Conservation (phyloP, 1,140 invertebrate genomes). For the Propsilocerus akamusi region DNA sequence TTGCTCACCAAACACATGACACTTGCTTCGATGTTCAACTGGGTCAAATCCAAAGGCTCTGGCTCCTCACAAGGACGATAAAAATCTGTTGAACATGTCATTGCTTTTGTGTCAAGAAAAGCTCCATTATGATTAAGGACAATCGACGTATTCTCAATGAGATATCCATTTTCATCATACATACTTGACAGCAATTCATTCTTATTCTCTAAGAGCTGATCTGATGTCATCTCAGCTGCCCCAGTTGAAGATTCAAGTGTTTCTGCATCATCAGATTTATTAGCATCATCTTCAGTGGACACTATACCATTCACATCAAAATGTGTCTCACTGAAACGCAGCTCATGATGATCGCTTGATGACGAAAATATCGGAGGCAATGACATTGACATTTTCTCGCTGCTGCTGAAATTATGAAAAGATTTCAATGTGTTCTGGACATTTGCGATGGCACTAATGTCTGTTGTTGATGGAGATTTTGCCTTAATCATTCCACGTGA, state of each 20-base stretch:
- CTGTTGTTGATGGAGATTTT: constrained; percentile 15
- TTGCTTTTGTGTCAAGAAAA: constrained; percentile 47
- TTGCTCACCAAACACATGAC: constrained; percentile 72
- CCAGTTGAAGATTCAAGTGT: constrained; percentile 16
- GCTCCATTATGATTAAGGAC: constrained; percentile 12
- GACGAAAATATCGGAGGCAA: neutral
- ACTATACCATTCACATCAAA: constrained; percentile 8
- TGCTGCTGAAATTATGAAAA: constrained; percentile 12
- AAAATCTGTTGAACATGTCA: constrained; percentile 53
- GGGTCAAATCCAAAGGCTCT: constrained; percentile 74
- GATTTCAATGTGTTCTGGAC: constrained; percentile 19
- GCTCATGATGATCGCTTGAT: neutral
- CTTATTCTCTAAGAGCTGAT: constrained; percentile 6
- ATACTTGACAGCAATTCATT: constrained; percentile 6
- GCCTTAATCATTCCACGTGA: constrained; percentile 9
- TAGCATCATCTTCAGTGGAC: constrained; percentile 9
- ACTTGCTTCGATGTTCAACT: constrained; percentile 76
- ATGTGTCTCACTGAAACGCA: constrained; percentile 8
- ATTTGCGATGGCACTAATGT: constrained; percentile 20
- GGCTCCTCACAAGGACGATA: constrained; percentile 67
- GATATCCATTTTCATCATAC: constrained; percentile 7
- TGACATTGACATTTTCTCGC: constrained; percentile 5
- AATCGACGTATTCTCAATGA: constrained; percentile 7
- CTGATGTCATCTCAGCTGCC: neutral
- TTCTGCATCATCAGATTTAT: constrained; percentile 10